Evolutionary conservation across 2,797 vertebrate species (phyloP).

Genomic region (Sphaeramia orbicularis): DNA sequence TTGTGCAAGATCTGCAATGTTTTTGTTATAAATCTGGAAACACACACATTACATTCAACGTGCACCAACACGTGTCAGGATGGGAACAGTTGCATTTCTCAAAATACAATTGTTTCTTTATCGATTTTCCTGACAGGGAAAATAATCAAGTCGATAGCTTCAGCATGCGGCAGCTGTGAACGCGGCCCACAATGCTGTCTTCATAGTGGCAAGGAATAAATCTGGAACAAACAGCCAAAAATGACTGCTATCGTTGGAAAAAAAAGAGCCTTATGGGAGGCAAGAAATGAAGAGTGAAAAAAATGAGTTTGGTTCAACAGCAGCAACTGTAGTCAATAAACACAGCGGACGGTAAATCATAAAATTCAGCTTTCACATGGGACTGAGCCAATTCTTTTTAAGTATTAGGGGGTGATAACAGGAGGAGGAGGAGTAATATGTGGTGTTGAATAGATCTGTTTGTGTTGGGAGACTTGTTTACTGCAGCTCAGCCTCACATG

Average conservation of each 20-base stretch:
- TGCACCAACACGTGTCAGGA: conserved; percentile 37
- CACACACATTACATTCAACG: conserved; percentile 16
- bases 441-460: conserved; percentile 30
- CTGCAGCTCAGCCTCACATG: conserved; percentile 1
- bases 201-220: conserved; percentile 49
- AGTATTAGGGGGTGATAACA: conserved; percentile 28
- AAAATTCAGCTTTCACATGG: conserved; percentile 28
- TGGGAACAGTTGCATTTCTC: conserved; percentile 22
- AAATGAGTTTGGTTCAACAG: conserved; percentile 11
- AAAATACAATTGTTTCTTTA: conserved; percentile 44
- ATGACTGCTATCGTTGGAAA: conserved; percentile 14
- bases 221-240: conserved; percentile 40
- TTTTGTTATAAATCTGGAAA: conserved; percentile 12
- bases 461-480: conserved; percentile 36
- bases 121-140: conserved; percentile 61
- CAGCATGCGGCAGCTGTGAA: conserved; percentile 62
- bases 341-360: conserved; percentile 5
- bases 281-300: conserved; percentile 24
- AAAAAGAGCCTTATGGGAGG: neutral
- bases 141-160: conserved; percentile 60
- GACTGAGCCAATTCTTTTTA: conserved; percentile 13
- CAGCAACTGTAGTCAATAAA: conserved; percentile 6
- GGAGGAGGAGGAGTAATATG: neutral
- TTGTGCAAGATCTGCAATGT: too few relatives aligned
- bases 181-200: conserved; percentile 28